Evolutionary conservation across 2,888 invertebrate species (phyloP), one percentile per base, ranked within the genome.

Genomic region (Charanyca ferruginea): DNA sequence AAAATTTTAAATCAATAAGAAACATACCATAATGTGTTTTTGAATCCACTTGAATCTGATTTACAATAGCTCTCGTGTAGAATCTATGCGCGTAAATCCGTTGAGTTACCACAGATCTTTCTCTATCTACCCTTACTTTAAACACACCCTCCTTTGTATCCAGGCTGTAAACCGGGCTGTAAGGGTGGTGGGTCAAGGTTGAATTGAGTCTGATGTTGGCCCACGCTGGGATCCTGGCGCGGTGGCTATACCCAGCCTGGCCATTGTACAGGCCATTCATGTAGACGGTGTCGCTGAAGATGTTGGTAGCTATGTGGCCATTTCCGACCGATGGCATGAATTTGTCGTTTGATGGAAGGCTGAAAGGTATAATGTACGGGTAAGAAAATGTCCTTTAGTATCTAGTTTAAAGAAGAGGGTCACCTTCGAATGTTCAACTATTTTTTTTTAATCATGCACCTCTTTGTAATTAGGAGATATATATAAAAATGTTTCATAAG

Each of bases 191-290:
- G 0, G 91, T 91, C 5, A 95, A 70, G 0, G 95, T 95, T 0
- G 95, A 95, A 71, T 95, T 95, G 0, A 96, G 89, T 18, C 95
- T 87, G 32, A 96, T 90, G 79, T 96, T 96, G 3, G 96, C 93
- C 95, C 96, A 96, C 59, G 95, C 96, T n/a, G 96, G 96, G 38
- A 97, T 96, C 41, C 96, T 93, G 0, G 96, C 96, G 8, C 96
- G 92, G 60, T 95, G 96, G 73, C 96, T 96, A 47, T 95, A 91
- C 0, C 96, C 96, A 1, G 87, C 90, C 7, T 84, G 87, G 1
- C 96, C 96, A 84, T 96, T 96, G 87, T 96, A 96, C 0, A 96
- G 80, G 0, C 96, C 96, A 72, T 96, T 96, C 91, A 96, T 95
- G 75, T 96, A 96, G 3, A 96, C 96, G 0, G 96, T 94, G 76